These are phyloP conservation scores for Pristionchus exspectatus DNA, from an alignment of 2,888 invertebrate genomes.

Conservation along the genomic window DNA sequence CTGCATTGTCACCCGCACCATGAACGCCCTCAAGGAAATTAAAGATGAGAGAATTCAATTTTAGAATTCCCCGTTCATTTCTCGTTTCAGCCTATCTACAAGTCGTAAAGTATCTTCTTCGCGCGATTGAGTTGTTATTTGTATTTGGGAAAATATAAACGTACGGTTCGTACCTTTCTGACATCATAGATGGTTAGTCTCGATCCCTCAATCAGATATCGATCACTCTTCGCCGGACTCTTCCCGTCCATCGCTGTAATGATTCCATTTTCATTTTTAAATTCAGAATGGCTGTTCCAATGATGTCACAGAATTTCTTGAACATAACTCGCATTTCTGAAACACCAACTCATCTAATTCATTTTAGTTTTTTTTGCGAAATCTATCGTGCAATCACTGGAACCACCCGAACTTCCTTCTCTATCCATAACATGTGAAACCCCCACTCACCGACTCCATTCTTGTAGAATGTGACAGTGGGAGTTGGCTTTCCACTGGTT, in stretches of 20 bases:
- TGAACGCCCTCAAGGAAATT: slow-evolving; percentile 43
- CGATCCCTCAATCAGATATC: slow-evolving; percentile 74
- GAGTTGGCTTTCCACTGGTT: slow-evolving; percentile 92
- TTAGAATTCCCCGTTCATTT: background rate
- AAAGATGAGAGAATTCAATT: background rate
- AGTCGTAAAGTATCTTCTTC: background rate
- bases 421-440: background rate
- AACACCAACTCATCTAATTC: background rate
- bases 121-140: too few species aligned
- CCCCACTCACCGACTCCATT: slow-evolving; percentile 79
- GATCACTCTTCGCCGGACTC: slow-evolving; percentile 60
- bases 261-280: background rate
- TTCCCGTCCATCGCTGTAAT: slow-evolving; percentile 67
- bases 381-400: background rate
- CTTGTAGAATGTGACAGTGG: slow-evolving; percentile 85
- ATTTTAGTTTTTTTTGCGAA: background rate
- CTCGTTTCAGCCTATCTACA: background rate
- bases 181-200: slow-evolving; percentile 77
- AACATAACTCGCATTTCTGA: background rate
- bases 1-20: slow-evolving; percentile 88
- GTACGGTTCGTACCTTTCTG: slow-evolving; percentile 69
- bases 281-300: background rate
- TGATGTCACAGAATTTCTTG: background rate
- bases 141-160: too few species aligned
- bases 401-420: background rate